Evolutionary conservation across 2,888 invertebrate species (phyloP).

Genomic region (Apantesis nais): DNA sequence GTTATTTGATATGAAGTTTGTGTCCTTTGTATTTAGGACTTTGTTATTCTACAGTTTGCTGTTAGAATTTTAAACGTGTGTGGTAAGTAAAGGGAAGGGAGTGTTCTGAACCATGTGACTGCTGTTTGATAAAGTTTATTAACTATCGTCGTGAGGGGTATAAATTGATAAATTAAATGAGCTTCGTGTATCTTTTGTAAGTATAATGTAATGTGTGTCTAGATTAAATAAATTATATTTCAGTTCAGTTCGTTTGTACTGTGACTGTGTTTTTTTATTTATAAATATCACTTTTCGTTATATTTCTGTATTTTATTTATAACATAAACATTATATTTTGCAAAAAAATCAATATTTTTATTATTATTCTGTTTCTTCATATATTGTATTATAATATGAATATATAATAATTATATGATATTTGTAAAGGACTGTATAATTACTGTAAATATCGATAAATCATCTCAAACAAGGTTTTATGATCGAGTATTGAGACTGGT

Average conservation of each 20-base stretch:
- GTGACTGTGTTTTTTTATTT: neutral
- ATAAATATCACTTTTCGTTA: conserved; percentile 21
- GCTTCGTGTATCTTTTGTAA: conserved; percentile 12
- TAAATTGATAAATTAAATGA: conserved; percentile 9
- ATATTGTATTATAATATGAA: conserved; percentile 22
- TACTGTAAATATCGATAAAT: conserved; percentile 32
- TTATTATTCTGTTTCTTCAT: conserved; percentile 25
- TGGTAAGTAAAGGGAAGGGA: neutral
- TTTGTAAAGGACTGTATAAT: conserved; percentile 24
- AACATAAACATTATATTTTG: conserved; percentile 21
- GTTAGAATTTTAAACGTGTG: conserved; percentile 7
- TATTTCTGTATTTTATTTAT: conserved; percentile 17
- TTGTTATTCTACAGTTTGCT: conserved; percentile 4
- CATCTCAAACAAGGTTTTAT: conserved; percentile 34
- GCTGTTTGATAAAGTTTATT: conserved; percentile 8
- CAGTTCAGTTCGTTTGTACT: neutral
- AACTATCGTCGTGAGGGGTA: conserved; percentile 1
- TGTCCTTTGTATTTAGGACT: conserved; percentile 10
- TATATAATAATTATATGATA: conserved; percentile 27
- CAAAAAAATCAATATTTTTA: conserved; percentile 26
- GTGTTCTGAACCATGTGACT: conserved; percentile 5
- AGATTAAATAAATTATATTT: neutral
- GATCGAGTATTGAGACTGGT: conserved; percentile 46
- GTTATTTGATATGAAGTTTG: conserved; percentile 10
- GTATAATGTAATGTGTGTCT: neutral